Percentiles rank a stretch among this genome's conserved stretches.
Conservation (phyloP, 2,113 vertebrate genomes). For the Pseudorectes ferrugineus region DNA sequence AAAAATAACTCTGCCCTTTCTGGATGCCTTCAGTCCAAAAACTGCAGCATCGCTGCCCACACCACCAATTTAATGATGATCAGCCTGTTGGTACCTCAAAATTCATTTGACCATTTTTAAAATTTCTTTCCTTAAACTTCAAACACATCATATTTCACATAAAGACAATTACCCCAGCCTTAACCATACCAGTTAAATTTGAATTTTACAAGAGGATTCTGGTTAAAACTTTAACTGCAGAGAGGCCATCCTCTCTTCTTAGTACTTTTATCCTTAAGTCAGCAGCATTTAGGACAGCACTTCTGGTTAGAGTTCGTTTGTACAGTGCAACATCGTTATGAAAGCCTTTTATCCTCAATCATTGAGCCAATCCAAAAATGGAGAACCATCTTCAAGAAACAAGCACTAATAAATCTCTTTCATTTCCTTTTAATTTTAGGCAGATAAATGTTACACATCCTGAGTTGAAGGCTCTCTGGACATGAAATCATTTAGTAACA, state of each 20-base stretch:
- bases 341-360: slow-evolving; percentile 56
- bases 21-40: neutral
- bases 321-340: slow-evolving; percentile 11
- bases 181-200: neutral
- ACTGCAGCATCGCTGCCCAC: neutral
- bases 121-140: neutral
- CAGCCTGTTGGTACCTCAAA: neutral
- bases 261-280: slow-evolving; percentile 37
- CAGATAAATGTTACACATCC: slow-evolving; percentile 48
- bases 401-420: slow-evolving; percentile 60
- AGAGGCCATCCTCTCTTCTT: neutral
- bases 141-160: neutral
- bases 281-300: slow-evolving; percentile 43
- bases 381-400: slow-evolving; percentile 46
- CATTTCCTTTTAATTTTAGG: slow-evolving; percentile 62
- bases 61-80: neutral
- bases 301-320: slow-evolving; percentile 49
- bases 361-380: slow-evolving; percentile 10
- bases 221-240: neutral
- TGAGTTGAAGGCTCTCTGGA: slow-evolving; percentile 19
- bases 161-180: neutral
- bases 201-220: neutral
- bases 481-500: slow-evolving; percentile 2
- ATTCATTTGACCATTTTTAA: neutral
- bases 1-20: neutral